Percentiles rank a stretch among this genome's conserved stretches.
Evolutionary conservation across 2,113 vertebrate genomes (phyloP).

Genomic region (Lophius piscatorius): DNA sequence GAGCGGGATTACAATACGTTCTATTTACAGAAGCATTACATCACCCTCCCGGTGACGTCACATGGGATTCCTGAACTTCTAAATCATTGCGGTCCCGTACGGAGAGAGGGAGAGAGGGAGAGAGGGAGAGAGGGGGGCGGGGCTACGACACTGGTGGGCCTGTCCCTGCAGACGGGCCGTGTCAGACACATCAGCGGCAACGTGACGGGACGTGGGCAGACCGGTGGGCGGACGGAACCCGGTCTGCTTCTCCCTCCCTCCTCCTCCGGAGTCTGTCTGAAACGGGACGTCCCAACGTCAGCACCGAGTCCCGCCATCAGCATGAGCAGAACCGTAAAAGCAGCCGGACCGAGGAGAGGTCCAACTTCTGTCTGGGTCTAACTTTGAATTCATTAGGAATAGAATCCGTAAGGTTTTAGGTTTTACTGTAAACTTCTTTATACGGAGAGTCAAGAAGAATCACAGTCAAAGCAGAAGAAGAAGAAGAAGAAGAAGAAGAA

Average conservation of each 20-base stretch:
- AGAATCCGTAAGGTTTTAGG: too few relatives aligned
- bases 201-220: conserved; percentile 48
- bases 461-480: too few relatives aligned
- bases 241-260: not conserved
- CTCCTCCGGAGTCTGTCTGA: conserved; percentile 14
- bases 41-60: conserved; percentile 96
- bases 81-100: conserved; percentile 95
- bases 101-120: conserved; percentile 55
- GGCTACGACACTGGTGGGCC: conserved; percentile 38
- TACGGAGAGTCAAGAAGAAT: too few relatives aligned
- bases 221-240: conserved; percentile 37
- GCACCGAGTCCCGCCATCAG: conserved; percentile 9
- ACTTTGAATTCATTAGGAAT: too few relatives aligned
- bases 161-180: conserved; percentile 15
- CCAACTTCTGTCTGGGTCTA: too few relatives aligned
- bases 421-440: too few relatives aligned
- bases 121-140: conserved; percentile 28
- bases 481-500: too few relatives aligned
- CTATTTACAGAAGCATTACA: conserved; percentile 99
- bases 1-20: conserved; percentile 97
- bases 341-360: too few relatives aligned
- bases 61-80: conserved; percentile 99
- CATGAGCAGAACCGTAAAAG: conserved; percentile 5
- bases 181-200: conserved; percentile 26
- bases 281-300: conserved; percentile 39